phyloP scores from a whole-genome alignment of 2,113 vertebrate species.

The Mesembrinibis cayennensis region DNA sequence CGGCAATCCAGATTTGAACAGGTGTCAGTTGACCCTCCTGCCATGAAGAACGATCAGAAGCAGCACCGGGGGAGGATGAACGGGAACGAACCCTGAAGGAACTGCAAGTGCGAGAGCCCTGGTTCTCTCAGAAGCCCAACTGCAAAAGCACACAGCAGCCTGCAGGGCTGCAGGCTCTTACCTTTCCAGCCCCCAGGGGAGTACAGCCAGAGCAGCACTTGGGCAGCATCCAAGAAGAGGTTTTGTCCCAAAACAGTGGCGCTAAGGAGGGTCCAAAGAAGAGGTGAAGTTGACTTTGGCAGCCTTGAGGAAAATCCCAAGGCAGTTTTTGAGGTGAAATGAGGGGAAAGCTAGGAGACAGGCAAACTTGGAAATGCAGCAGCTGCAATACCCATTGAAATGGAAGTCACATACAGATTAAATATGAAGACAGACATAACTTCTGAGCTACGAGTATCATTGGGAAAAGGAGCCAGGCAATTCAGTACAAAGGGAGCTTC shows the following conservation, averaged over 20 bases:
- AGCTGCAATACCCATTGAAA: slow-evolving; percentile 5
- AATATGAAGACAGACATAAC: slow-evolving; percentile 1
- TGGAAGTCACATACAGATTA: slow-evolving; percentile 16
- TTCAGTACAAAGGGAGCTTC: neutral
- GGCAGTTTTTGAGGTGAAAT: neutral
- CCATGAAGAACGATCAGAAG: neutral
- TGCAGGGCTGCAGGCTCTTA: neutral
- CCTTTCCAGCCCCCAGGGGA: neutral
- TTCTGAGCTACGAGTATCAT: neutral
- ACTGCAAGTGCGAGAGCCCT: neutral
- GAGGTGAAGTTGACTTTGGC: neutral
- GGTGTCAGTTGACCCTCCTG: slow-evolving; percentile 26
- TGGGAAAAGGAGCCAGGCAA: neutral
- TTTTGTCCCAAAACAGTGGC: neutral
- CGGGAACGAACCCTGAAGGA: fast-evolving
- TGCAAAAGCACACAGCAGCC: neutral
- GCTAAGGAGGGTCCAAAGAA: neutral
- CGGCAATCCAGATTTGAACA: neutral
- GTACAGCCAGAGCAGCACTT: neutral
- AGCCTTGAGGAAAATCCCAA: neutral
- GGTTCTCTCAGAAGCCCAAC: neutral
- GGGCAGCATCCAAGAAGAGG: neutral
- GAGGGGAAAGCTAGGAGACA: neutral
- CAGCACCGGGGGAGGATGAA: neutral
- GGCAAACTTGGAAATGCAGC: neutral